Evolutionary conservation across 2,888 invertebrate genomes (phyloP), one percentile per base, ranked within the genome.

Genomic region (Drosophila barbarae): DNA sequence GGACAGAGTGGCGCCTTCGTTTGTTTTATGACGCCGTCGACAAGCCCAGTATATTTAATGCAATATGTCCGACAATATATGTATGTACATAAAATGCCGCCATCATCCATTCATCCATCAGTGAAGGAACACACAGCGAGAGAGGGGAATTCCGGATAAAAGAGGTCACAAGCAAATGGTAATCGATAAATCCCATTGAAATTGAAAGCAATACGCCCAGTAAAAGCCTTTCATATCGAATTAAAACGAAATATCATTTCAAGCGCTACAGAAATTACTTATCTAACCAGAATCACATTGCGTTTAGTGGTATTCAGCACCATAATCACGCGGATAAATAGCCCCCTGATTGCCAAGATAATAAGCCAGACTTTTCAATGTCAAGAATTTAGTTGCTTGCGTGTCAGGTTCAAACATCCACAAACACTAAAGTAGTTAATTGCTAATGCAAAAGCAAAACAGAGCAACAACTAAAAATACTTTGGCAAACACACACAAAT

Each of bases 381-480:
- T 74, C 72, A 76, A 67, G 74, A 69, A 56, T 5, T 36, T 39
- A 23, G 41, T 57, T 53, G 57, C 47, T 74, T 52, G 72, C 68
- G 64, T 69, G 74, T 59, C 60, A 36, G 59, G 63, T 54, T 51
- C 65, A 72, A 77, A 74, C 61, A 65, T 57, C 35, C 15, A 53
- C 66, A 71, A 51, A 54, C 50, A 55, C 49, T 54, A 28, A 53
- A 51, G 50, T 50, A 63, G 59, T 73, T 73, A 75, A 72, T 72
- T 72, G 72, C 60, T 46, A 72, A 56, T 66, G 75, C 53, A 64
- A 69, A 72, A 68, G 67, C 65, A 52, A 60, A 81, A 55, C 49
- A 69, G 57, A 42, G 51, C 54, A 54, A 67, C 64, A 76, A 84
- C 85, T 84, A 79, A 81, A 84, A 84, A 79, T 79, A 84, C 79